Evolutionary conservation across 2,888 invertebrate genomes (phyloP).

Genomic region (Ypsolopha scabrella): DNA sequence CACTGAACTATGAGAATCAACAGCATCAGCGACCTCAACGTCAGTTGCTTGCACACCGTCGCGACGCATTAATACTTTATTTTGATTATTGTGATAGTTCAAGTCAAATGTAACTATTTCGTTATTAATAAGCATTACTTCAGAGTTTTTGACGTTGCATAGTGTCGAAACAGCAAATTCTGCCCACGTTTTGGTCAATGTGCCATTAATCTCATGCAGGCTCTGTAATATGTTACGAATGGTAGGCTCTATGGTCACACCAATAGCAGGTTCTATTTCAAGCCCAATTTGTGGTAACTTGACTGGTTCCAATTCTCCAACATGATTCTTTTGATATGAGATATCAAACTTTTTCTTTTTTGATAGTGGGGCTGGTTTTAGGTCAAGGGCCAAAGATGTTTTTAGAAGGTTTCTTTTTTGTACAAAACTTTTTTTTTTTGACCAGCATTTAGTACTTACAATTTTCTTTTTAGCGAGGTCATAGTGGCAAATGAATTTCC

Average conservation of each 20-base stretch:
- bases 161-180: conserved; percentile 69
- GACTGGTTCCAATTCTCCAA: conserved; percentile 54
- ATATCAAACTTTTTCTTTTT: conserved; percentile 55
- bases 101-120: conserved; percentile 65
- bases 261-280: conserved; percentile 55
- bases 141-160: conserved; percentile 23
- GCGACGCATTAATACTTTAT: conserved; percentile 62
- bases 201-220: conserved; percentile 34
- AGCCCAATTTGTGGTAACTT: conserved; percentile 62
- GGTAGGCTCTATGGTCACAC: conserved; percentile 49
- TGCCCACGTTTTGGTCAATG: conserved; percentile 59
- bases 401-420: conserved; percentile 20
- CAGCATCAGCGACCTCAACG: conserved; percentile 13
- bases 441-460: too few relatives aligned
- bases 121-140: conserved; percentile 19
- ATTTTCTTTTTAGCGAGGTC: conserved; percentile 26
- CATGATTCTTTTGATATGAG: conserved; percentile 46
- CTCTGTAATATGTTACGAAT: conserved; percentile 48
- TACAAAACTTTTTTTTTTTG: conserved; percentile 9
- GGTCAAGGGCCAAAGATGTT: conserved; percentile 44
- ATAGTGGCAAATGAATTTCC: conserved; percentile 36
- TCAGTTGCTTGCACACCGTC: conserved; percentile 10
- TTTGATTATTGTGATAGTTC: conserved; percentile 69
- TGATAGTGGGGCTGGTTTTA: conserved; percentile 69
- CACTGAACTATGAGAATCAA: too few relatives aligned